Conservation (phyloP, 2,113 vertebrate species). For the Poeciliopsis retropinna region DNA sequence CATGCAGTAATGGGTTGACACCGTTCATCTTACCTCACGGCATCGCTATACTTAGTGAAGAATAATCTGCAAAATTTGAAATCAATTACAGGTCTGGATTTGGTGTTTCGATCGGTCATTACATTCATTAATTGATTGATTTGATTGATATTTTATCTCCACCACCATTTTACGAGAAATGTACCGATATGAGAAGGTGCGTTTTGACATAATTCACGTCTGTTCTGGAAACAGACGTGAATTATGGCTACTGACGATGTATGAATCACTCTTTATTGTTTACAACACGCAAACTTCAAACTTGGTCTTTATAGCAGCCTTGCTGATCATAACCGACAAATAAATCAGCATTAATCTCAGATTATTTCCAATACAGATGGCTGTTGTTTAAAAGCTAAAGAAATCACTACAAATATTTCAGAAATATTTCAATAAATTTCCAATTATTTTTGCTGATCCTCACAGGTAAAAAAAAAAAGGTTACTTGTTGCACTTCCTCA, state of each 20-base stretch:
- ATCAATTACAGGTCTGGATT: constrained; percentile 35
- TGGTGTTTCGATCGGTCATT: background rate
- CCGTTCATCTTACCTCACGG: constrained; percentile 69
- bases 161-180: constrained; percentile 65
- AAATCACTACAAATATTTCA: too few species aligned
- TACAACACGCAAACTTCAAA: too few species aligned
- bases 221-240: background rate
- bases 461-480: too few species aligned
- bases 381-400: too few species aligned
- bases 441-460: too few species aligned
- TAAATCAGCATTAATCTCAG: too few species aligned
- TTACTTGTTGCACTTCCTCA: too few species aligned
- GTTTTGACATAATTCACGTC: background rate
- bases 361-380: too few species aligned
- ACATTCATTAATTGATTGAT: background rate
- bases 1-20: constrained; percentile 34
- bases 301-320: too few species aligned
- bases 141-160: constrained; percentile 42
- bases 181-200: background rate
- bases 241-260: background rate
- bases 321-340: too few species aligned
- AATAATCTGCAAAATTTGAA: constrained; percentile 75
- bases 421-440: too few species aligned
- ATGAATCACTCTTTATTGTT: background rate
- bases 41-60: constrained; percentile 70